A percentile compares a stretch with the other conserved stretches of the same genome.
Evolutionary conservation across 1,140 invertebrate species (phyloP).

Genomic region (Dinoponera quadriceps): DNA sequence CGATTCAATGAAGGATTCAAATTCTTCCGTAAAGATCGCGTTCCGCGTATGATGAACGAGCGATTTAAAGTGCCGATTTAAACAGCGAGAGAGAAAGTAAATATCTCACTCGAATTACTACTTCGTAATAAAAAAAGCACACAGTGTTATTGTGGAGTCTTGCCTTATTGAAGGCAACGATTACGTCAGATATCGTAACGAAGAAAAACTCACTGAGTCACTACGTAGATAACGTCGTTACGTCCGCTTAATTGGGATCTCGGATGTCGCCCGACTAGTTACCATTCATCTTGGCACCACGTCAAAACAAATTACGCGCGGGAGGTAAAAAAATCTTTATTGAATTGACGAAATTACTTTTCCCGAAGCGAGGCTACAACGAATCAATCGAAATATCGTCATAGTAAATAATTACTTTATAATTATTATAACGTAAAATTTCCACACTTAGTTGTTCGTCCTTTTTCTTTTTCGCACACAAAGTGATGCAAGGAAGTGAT

Average conservation of each 20-base stretch:
- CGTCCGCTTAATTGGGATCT: slow-evolving; percentile 20
- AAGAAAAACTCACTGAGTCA: slow-evolving; percentile 48
- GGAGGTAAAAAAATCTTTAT: neutral
- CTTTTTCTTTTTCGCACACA: too few species aligned
- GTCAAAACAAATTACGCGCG: slow-evolving; percentile 15
- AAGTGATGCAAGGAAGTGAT: neutral
- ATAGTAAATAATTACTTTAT: neutral
- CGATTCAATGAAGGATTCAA: neutral
- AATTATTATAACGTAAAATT: slow-evolving; percentile 13
- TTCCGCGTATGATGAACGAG: too few species aligned
- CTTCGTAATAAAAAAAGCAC: neutral
- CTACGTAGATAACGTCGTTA: neutral
- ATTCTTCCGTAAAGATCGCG: neutral
- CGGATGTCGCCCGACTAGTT: neutral
- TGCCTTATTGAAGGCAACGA: neutral
- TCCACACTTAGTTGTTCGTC: neutral
- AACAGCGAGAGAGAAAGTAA: neutral
- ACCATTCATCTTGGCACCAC: neutral
- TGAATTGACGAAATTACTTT: slow-evolving; percentile 12
- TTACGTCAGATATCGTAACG: slow-evolving; percentile 26
- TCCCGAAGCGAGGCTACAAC: too few species aligned
- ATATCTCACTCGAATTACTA: neutral
- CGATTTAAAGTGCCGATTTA: neutral
- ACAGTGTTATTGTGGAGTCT: neutral
- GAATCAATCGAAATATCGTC: slow-evolving; percentile 7